Evolutionary conservation across 2,113 vertebrate genomes (phyloP).

Genomic region (Micronycteris hirsuta): DNA sequence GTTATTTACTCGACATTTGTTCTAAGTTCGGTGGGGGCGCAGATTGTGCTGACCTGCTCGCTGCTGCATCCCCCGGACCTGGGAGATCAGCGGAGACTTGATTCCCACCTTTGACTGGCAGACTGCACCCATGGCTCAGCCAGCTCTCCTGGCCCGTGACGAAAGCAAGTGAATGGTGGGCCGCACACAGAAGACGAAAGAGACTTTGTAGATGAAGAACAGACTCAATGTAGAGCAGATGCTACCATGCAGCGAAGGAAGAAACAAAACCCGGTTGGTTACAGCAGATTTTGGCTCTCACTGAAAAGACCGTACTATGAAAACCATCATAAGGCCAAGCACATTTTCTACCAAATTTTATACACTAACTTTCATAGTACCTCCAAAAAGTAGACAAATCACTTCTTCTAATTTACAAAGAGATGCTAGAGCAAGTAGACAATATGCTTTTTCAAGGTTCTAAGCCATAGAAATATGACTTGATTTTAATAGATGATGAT

Average conservation of each 20-base stretch:
- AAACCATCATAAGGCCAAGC: not conserved
- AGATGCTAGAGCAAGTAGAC: not conserved
- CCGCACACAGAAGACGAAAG: not conserved
- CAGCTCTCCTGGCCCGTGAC: not conserved
- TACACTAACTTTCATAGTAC: not conserved
- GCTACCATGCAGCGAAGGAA: not conserved
- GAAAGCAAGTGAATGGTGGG: not conserved
- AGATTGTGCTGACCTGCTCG: not conserved
- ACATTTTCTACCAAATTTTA: not conserved
- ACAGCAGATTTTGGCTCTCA: not conserved
- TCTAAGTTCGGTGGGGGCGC: not conserved
- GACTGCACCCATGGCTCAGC: not conserved
- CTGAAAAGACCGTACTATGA: not conserved
- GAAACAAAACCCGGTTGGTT: not conserved
- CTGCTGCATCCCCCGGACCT: fast-evolving
- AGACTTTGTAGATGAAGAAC: not conserved
- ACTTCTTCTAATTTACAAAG: not conserved
- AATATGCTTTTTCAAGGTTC: not conserved
- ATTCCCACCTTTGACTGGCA: not conserved
- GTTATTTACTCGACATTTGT: not conserved
- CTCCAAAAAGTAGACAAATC: not conserved
- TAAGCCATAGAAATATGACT: not conserved
- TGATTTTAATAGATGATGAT: not conserved
- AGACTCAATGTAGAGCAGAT: not conserved
- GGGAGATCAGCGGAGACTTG: not conserved